Base-by-base conservation (phyloP, 1,140 invertebrate species). In the Zaprionus tsacasi region DNA sequence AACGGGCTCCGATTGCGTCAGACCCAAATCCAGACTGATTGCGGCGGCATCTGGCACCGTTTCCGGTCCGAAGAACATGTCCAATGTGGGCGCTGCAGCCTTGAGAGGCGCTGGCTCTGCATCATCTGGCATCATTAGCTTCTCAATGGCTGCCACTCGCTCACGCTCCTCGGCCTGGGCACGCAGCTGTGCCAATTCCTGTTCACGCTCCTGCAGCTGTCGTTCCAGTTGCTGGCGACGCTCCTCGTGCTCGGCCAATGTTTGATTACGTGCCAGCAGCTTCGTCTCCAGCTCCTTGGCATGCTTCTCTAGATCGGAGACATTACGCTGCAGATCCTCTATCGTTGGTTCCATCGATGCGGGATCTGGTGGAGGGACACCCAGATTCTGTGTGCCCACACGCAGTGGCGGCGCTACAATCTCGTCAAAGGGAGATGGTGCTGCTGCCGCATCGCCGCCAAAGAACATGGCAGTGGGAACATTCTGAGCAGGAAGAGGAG, bases 281-380 rank as follows among this genome's bases (percentile, higher is more conserved):
- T 35, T 72, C 64, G 70, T 92, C 74, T 61, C 86, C 27, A 76
- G 65, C 40, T 86, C 90, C 59, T 91, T 83, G 17, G 90, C 90
- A 54, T 92, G 89, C 61, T 92, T 92, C 59, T 92, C 91, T 66
- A 92, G 69, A 71, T 92, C 91, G 0, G 87, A 91, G 8, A 92
- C 91, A 35, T 92, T 92, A 2, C 90, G 75, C 66, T 92, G 87
- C 57, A 92, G 55, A 57, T 91, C 87, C 64, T 92, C 91, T 30
- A 92, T 92, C 3, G 90, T 92, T n/a, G 90, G 63, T 4, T 85
- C 76, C 1, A 79, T 27, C 40, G 35, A 7, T 55, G 52, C 8
- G 17, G 54, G 12, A 43, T 35, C 15, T 3, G n/a, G n/a, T 11
- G 36, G 43, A 6, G 17, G 27, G 36, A 43, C 17, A 0, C 12